These are phyloP conservation scores for Zosterops japonicus DNA, from an alignment of 2,113 vertebrate genomes.

Conservation along the genomic window DNA sequence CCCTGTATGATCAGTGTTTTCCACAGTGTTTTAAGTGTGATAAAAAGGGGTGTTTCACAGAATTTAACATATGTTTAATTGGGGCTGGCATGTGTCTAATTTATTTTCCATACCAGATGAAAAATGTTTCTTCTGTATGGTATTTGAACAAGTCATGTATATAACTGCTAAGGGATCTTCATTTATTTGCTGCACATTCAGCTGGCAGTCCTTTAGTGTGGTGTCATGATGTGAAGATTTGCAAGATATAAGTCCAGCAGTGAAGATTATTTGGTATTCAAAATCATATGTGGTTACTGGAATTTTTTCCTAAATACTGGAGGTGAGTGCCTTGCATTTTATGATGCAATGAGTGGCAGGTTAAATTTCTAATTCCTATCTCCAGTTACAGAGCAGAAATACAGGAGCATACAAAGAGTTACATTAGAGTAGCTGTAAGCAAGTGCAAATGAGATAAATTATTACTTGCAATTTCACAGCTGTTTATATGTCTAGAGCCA, in stretches of 20 bases:
- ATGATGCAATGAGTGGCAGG: neutral
- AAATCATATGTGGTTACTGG: neutral
- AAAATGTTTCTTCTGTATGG: neutral
- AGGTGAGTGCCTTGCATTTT: neutral
- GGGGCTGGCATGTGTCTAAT: neutral
- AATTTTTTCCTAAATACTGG: neutral
- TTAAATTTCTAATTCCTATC: neutral
- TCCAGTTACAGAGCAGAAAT: neutral
- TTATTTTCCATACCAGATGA: neutral
- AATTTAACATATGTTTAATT: neutral
- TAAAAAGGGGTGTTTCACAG: neutral
- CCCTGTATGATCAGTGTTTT: neutral
- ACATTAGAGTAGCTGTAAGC: neutral
- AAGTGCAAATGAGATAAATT: neutral
- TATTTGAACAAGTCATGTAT: neutral
- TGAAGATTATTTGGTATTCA: neutral
- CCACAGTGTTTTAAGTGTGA: neutral
- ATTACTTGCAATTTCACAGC: constrained; percentile 11
- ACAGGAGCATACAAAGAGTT: neutral
- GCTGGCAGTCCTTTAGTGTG: neutral
- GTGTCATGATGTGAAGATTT: neutral
- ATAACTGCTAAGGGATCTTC: neutral
- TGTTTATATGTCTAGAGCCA: constrained; percentile 6
- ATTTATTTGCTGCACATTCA: neutral
- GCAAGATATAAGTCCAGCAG: neutral